phyloP scores from a whole-genome alignment of 2,888 invertebrate genomes.

The Nymphalis polychloros region DNA sequence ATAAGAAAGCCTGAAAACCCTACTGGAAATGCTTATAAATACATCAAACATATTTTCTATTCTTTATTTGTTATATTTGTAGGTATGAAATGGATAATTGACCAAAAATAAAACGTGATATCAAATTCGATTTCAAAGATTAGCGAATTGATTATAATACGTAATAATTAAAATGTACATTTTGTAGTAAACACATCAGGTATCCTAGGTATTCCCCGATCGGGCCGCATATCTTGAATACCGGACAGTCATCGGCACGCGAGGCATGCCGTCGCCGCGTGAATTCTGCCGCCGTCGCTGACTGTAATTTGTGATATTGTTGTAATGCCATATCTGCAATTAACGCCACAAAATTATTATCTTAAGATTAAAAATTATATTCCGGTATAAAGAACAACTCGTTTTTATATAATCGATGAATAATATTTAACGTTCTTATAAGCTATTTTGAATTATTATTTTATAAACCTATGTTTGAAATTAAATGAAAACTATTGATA shows the following conservation, averaged over 20 bases:
- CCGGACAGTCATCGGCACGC: slow-evolving; percentile 49
- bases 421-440: too few relatives aligned
- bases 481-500: too few relatives aligned
- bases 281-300: slow-evolving; percentile 44
- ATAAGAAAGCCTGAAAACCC: too few relatives aligned
- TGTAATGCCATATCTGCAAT: slow-evolving; percentile 28
- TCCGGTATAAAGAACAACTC: too few relatives aligned
- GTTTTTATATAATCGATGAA: too few relatives aligned
- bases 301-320: slow-evolving; percentile 24
- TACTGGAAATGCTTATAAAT: too few relatives aligned
- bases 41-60: too few relatives aligned
- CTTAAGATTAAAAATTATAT: neutral
- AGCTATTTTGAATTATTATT: too few relatives aligned
- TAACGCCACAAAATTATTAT: slow-evolving; percentile 5
- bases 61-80: too few relatives aligned
- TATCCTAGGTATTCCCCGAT: slow-evolving; percentile 40
- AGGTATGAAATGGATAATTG: too few relatives aligned
- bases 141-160: neutral
- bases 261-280: slow-evolving; percentile 45
- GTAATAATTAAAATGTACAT: neutral
- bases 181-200: slow-evolving; percentile 15
- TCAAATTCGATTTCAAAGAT: neutral
- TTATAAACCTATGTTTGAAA: too few relatives aligned
- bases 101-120: too few relatives aligned
- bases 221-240: slow-evolving; percentile 59